phyloP scores from a whole-genome alignment of 2,888 invertebrate genomes.

The Archaeoteleia sp. region DNA sequence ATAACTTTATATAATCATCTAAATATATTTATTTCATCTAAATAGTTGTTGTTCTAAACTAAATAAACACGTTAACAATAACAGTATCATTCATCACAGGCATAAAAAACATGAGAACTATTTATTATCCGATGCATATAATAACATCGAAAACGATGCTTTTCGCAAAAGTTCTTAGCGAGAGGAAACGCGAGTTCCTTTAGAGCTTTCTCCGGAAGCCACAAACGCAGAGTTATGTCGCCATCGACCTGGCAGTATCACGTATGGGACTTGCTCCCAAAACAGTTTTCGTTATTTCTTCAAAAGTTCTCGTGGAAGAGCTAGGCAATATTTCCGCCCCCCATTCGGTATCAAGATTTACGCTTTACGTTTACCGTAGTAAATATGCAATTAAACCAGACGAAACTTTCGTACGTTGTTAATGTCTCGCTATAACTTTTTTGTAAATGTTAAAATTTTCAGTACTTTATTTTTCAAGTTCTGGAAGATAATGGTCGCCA shows the following conservation, averaged over 20 bases:
- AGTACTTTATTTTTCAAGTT: too few relatives aligned
- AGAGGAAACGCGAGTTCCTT: conserved; percentile 31
- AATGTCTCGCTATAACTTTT: too few relatives aligned
- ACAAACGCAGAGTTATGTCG: conserved; percentile 41
- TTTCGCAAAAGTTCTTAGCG: conserved; percentile 32
- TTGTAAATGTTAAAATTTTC: too few relatives aligned
- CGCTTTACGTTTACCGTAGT: conserved; percentile 9
- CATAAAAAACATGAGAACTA: conserved; percentile 12
- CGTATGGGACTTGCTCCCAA: conserved; percentile 33
- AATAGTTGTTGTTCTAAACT: too few relatives aligned
- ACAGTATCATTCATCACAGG: too few relatives aligned
- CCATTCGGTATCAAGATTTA: conserved; percentile 23
- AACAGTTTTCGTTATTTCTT: conserved; percentile 46
- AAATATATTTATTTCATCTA: too few relatives aligned
- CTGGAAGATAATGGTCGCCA: too few relatives aligned
- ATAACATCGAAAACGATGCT: conserved; percentile 36
- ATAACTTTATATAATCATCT: too few relatives aligned
- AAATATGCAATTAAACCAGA: background rate
- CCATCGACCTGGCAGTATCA: conserved; percentile 37
- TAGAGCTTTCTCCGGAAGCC: conserved; percentile 48
- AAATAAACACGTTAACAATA: too few relatives aligned
- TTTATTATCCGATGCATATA: conserved; percentile 31
- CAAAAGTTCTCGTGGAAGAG: conserved; percentile 41
- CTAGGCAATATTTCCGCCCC: conserved; percentile 45
- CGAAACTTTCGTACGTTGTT: too few relatives aligned